Conservation (phyloP, 2,113 vertebrate species). For the Macquaria ambigua region DNA sequence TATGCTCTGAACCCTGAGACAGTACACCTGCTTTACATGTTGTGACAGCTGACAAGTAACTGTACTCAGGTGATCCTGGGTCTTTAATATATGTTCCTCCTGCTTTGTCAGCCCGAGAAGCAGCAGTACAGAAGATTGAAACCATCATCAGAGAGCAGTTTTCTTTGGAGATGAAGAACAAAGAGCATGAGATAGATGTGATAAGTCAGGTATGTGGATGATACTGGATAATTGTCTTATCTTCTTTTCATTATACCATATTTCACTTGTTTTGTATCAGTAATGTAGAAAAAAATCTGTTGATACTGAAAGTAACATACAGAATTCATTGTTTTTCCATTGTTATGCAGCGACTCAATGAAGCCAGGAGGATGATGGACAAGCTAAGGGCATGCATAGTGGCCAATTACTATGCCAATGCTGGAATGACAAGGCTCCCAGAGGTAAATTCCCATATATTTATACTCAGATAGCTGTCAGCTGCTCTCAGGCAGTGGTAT, state of each 20-base stretch:
- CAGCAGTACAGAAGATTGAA: conserved; percentile 96
- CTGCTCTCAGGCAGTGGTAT: neutral
- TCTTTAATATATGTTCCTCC: neutral
- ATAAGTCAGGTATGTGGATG: conserved; percentile 92
- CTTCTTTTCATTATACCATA: neutral
- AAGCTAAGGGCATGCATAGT: conserved; percentile 98
- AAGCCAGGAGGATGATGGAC: conserved; percentile 99
- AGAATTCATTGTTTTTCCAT: neutral
- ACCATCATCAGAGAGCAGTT: conserved; percentile 97
- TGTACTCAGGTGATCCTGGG: neutral
- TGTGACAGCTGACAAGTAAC: conserved; percentile 7
- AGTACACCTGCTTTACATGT: conserved; percentile 31
- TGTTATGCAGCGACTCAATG: conserved; percentile 90
- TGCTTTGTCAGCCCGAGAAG: conserved; percentile 89
- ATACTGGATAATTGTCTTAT: neutral
- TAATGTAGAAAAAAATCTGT: neutral
- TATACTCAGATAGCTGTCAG: neutral
- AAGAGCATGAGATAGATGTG: conserved; percentile 98
- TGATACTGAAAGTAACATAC: neutral
- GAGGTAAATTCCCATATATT: conserved; percentile 85
- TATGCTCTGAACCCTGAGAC: neutral
- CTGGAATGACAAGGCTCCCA: conserved; percentile 90
- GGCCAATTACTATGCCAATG: conserved; percentile 96
- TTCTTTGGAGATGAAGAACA: conserved; percentile 97
- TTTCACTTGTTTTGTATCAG: neutral